A percentile compares a stretch with the other conserved stretches of the same genome.
phyloP scores from a whole-genome alignment of 2,113 vertebrate species.

The Lathamus discolor region DNA sequence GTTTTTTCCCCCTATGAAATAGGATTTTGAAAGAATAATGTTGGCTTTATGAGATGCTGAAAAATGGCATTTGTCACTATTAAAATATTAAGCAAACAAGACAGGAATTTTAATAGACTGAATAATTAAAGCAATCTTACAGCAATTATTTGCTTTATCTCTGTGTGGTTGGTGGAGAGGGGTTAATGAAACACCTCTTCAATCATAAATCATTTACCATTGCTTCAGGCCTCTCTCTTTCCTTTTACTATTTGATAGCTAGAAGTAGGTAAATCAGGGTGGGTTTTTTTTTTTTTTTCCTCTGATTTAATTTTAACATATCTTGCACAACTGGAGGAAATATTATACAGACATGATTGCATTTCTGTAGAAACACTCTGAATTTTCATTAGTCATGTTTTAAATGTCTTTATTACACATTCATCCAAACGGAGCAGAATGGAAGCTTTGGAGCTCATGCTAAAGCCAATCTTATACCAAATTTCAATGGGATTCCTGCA shows the following conservation, averaged over 20 bases:
- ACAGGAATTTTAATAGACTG: slow-evolving; percentile 21
- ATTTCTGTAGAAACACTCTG: not conserved
- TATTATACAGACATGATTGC: not conserved
- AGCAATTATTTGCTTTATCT: slow-evolving; percentile 59
- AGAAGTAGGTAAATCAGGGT: not conserved
- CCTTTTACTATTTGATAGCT: not conserved
- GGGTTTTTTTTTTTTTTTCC: not conserved
- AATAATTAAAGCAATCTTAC: slow-evolving; percentile 38
- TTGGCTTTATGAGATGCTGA: not conserved
- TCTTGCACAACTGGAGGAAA: slow-evolving; percentile 12
- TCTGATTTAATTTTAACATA: not conserved
- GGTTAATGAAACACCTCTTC: slow-evolving; percentile 46
- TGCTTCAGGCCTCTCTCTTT: slow-evolving; percentile 23
- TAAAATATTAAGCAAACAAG: slow-evolving; percentile 17
- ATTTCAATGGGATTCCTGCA: slow-evolving; percentile 8
- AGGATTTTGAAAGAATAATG: not conserved
- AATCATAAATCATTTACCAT: slow-evolving; percentile 41
- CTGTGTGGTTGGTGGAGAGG: not conserved
- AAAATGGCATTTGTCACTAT: not conserved
- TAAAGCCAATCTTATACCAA: not conserved
- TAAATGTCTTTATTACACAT: not conserved
- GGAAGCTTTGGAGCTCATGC: not conserved
- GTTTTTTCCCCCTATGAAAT: not conserved
- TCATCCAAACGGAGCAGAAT: not conserved
- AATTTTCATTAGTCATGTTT: not conserved